Conservation (phyloP, 1,140 invertebrate species). For the Drosophila nasuta region DNA sequence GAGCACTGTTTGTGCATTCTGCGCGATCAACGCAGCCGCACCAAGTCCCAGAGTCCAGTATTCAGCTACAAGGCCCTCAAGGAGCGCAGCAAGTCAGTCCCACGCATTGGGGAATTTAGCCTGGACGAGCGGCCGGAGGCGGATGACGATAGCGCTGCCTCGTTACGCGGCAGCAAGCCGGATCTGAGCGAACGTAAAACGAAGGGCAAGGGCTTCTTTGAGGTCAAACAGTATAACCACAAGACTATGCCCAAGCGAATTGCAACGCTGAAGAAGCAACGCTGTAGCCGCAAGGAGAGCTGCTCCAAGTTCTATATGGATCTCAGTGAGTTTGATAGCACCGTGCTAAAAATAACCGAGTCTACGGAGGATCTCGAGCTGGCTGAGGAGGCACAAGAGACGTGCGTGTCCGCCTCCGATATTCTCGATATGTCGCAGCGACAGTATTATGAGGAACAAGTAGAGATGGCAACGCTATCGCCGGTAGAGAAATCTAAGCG, state of each 20-base stretch:
- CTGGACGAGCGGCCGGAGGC: constrained; percentile 61
- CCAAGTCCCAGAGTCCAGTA: constrained; percentile 71
- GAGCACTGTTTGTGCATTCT: constrained; percentile 55
- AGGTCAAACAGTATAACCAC: constrained; percentile 87
- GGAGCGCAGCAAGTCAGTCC: constrained; percentile 83
- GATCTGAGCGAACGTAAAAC: constrained; percentile 72
- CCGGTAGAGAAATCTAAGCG: constrained; percentile 65
- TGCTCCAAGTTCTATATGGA: constrained; percentile 88
- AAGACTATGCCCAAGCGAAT: constrained; percentile 89
- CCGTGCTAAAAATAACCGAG: constrained; percentile 87
- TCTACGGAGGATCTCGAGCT: constrained; percentile 87
- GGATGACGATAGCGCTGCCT: constrained; percentile 63
- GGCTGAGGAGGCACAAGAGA: constrained; percentile 42
- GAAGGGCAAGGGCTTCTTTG: constrained; percentile 81
- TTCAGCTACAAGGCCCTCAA: constrained; percentile 78
- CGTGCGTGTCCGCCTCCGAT: constrained; percentile 15
- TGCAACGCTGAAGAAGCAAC: constrained; percentile 88
- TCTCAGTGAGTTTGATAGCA: constrained; percentile 85
- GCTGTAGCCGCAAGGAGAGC: constrained; percentile 86
- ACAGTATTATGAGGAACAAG: constrained; percentile 43
- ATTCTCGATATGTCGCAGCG: background rate
- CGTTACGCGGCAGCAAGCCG: constrained; percentile 69
- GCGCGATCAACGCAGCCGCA: constrained; percentile 58
- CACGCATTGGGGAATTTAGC: constrained; percentile 68
- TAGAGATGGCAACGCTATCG: constrained; percentile 60